Base-by-base conservation (phyloP, 2,113 vertebrate species). In the Okapia johnstoni region DNA sequence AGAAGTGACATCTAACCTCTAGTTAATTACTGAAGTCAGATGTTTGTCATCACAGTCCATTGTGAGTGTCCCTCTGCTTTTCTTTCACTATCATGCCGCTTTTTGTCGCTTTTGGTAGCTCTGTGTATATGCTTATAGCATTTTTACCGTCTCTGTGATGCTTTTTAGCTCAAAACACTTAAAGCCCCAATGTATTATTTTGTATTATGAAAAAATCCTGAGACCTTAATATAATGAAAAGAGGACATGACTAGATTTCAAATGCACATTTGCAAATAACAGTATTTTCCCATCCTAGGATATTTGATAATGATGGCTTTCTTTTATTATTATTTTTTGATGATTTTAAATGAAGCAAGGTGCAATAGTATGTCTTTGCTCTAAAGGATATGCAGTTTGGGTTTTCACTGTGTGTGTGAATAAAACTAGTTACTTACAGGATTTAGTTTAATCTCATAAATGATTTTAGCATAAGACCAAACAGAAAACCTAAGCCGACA, bases 391-490 rank as follows among this genome's bases (percentile, higher is more conserved):
- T 55, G 16, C 5, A 25, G 8, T 61, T 58, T 30, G 16, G 85
- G 30, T 85, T 86, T 21, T 79, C n/a, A 36, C 63, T 50, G 36
- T 54, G 54, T 11, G 1, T 4, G 3, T 73, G 33, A 90, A 79
- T 85, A 88, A 81, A 89, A 66, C n/a, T 26, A 54, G 36, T 83
- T 94, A 83, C 30, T 77, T 73, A 85, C 52, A 60, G 60, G n/a
- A 55, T 88, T 93, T 60, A 12, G 66, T 85, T 80, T 87, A 84
- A 88, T 94, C 83, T 80, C 8, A 50, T 33, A 90, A 96, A 70
- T 81, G 33, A 85, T 58, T 88, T 96, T 83, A 91, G 88, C 26
- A 3, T 79, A 80, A 40, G 23, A 94, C 36, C 52, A 93, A 91
- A 66, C 33, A 52, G 54, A 96, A 81, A 50, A 46, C 33, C 19